Percentiles rank a stretch among this genome's conserved stretches.
Evolutionary conservation across 2,888 invertebrate species (phyloP).

Genomic region (Rhamnusium bicolor): DNA sequence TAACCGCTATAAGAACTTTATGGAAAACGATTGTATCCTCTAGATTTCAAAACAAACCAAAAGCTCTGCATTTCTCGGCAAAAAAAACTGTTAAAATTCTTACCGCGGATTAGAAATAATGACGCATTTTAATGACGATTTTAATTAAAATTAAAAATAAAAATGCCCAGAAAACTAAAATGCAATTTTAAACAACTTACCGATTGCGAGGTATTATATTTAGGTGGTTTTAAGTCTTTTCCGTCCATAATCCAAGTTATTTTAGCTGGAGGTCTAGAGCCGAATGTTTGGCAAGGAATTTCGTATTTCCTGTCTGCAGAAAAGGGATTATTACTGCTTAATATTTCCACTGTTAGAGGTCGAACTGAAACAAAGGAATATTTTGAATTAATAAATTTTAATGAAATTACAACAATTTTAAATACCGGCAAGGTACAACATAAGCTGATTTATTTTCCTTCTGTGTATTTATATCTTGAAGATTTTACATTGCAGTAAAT

Average conservation of each 20-base stretch:
- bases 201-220: constrained; percentile 72
- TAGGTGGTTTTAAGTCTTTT: constrained; percentile 73
- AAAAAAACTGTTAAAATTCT: too few species aligned
- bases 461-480: too few species aligned
- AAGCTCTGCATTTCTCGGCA: too few species aligned
- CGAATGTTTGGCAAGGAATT: constrained; percentile 86
- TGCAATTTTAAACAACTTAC: too few species aligned
- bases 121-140: neutral
- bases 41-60: too few species aligned
- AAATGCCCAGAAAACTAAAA: neutral
- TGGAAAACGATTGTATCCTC: too few species aligned
- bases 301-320: constrained; percentile 88
- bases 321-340: constrained; percentile 86
- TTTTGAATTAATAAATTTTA: constrained; percentile 30
- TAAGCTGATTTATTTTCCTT: neutral
- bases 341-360: constrained; percentile 84
- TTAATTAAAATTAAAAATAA: neutral
- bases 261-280: constrained; percentile 88
- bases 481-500: too few species aligned
- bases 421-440: neutral
- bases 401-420: constrained; percentile 8
- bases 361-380: constrained; percentile 77
- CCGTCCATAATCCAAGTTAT: constrained; percentile 91
- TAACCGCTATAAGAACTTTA: too few species aligned
- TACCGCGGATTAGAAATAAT: too few species aligned